Evolutionary conservation across 2,797 vertebrate species (phyloP), one percentile per base, ranked within the genome.

Genomic region (Fratercula arctica): DNA sequence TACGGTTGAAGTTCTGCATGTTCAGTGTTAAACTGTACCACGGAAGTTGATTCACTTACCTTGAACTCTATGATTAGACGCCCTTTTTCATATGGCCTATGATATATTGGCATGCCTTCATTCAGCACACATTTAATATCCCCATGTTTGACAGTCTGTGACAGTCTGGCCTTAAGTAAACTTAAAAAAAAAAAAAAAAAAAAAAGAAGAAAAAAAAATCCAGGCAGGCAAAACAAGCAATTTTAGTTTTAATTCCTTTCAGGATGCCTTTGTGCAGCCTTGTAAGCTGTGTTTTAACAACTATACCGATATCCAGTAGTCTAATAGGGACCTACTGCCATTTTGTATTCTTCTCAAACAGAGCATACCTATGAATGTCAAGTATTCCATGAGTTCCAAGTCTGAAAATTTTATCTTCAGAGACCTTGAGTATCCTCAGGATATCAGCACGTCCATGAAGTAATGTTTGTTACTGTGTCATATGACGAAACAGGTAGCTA

Each of bases 61-160:
- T 98, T 98, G 93, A 99, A 99, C 87, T 98, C 96, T 80, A 99
- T 98, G 91, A 99, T 98, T 51, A 99, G 98, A 80, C 97, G 98
- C 54, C 99, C 99, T 81, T 99, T 99, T 95, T 99, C 99, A 96
- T 99, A 99, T 5, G 99, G 99, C 59, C 98, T 98, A 76, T 98
- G 98, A 73, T 99, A 98, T 90, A 98, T 97, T 50, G 99, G 99
- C 99, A 99, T 99, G 56, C 99, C 99, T 97, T 99, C 99, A 80
- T 98, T 99, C 88, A 98, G 76, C 59, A 99, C 98, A 94, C 99
- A 99, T 94, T 99, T 99, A 13, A 98, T 98, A 97, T 99, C 99
- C 73, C 98, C 99, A 87, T 99, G 99, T 97, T 98, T 99, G 90
- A 99, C 98, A 95, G 99, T 95, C 61, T 99, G 98, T 99, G 90